These are phyloP conservation scores for Natator depressus DNA, from an alignment of 2,113 vertebrate genomes.

Conservation along the genomic window DNA sequence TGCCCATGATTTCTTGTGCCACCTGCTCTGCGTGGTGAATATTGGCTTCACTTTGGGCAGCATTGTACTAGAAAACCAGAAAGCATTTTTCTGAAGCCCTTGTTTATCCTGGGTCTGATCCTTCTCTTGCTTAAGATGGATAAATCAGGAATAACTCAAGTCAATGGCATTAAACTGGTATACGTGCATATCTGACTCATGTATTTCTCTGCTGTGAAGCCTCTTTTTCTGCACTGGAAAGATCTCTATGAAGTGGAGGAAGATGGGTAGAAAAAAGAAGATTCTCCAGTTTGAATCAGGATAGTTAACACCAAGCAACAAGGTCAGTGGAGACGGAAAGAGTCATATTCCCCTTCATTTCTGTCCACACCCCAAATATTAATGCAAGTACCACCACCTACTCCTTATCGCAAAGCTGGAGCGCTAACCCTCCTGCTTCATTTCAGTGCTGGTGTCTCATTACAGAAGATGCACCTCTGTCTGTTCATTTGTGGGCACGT, in stretches of 20 bases:
- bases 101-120: neutral
- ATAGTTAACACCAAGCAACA: neutral
- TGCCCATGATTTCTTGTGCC: accelerated
- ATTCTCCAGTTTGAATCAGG: neutral
- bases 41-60: neutral
- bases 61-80: neutral
- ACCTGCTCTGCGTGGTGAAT: neutral
- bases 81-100: neutral
- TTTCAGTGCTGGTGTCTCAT: accelerated
- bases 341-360: neutral
- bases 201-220: neutral
- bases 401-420: neutral
- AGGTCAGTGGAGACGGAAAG: neutral
- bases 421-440: neutral
- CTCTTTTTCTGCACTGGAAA: neutral
- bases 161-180: neutral
- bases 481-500: accelerated
- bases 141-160: neutral
- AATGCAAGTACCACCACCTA: neutral
- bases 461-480: accelerated
- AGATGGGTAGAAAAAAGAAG: neutral
- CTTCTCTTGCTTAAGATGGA: neutral
- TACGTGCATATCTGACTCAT: neutral
- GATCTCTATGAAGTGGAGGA: neutral
- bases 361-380: neutral